Base-by-base conservation (phyloP, 2,113 vertebrate genomes). In the Chloroceryle aenea region DNA sequence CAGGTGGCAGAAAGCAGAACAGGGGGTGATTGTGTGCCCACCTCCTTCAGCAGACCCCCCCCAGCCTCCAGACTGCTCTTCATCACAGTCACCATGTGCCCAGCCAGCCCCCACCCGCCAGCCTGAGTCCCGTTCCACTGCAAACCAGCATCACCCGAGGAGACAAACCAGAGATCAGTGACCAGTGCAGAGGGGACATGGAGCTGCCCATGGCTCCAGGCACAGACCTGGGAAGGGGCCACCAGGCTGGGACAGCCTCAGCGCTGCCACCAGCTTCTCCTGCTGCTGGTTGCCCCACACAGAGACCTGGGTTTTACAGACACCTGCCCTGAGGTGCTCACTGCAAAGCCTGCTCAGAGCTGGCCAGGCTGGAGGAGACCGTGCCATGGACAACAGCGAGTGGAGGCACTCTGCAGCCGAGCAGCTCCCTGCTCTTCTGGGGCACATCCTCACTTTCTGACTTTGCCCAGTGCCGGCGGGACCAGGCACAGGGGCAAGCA, bases 41-140 rank as follows among this genome's bases (percentile, higher is more conserved):
- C 14, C 19, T n/a, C 45, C 55, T 29, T 2, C 1, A 52, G 29
- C 43, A 36, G 42, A 16, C 3, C n/a, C 12, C 22, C 10, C 23
- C 11, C 18, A 14, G 26, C 25, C 22, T 16, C 29, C 58, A 71
- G 29, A n/a, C 40, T 26, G 34, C 64, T 42, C 63, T 30, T 30
- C 17, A 21, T 40, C 34, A 9, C 34, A 20, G 30, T 13, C 40
- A 15, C 7, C 38, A 10, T 2, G 0, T 20, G 43, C 29, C 38
- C 8, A 1, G 48, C 27, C 2, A 1, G 22, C 27, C 22, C 53
- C 16, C 29, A 55, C 56, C 23, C 23, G 2, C 15, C 27, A 0
- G 1, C 66, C 0, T 4, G 38, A 38, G 55, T 9, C 40, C 40
- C 3, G 1, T 8, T 45, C 62, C 7, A 23, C 71, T 74, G 52